A percentile compares a stretch with the other conserved stretches of the same genome.
Evolutionary conservation across 2,113 vertebrate genomes (phyloP).

Genomic region (Ailuropoda melanoleuca): DNA sequence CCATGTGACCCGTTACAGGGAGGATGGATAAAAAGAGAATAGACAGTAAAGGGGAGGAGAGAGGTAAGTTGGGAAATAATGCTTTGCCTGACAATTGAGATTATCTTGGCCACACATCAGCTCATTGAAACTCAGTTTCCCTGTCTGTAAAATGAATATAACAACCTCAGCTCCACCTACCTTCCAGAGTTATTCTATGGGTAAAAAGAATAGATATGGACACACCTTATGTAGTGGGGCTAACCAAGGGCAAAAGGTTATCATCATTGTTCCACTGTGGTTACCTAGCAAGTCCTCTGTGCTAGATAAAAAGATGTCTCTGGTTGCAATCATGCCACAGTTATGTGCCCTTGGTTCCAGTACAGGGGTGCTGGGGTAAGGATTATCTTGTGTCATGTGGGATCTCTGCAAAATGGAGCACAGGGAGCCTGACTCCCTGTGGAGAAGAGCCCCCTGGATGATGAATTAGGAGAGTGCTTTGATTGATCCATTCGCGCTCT

Average conservation of each 20-base stretch:
- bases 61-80: background rate
- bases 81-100: background rate
- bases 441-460: background rate
- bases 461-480: background rate
- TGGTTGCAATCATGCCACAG: background rate
- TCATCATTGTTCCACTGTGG: no score
- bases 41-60: background rate
- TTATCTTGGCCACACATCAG: background rate
- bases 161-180: background rate
- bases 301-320: background rate
- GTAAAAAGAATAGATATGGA: background rate
- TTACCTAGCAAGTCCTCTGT: background rate
- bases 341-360: background rate
- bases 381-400: background rate
- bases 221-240: rapidly evolving
- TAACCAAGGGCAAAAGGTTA: background rate
- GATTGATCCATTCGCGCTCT: background rate
- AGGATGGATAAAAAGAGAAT: background rate
- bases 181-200: background rate
- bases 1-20: background rate
- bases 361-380: background rate
- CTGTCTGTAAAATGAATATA: background rate
- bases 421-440: background rate
- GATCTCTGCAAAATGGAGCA: background rate
- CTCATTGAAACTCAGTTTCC: background rate